Percentiles rank a stretch among this genome's conserved stretches.
Evolutionary conservation across 2,888 invertebrate genomes (phyloP).

Genomic region (Drosophila suboccidentalis): DNA sequence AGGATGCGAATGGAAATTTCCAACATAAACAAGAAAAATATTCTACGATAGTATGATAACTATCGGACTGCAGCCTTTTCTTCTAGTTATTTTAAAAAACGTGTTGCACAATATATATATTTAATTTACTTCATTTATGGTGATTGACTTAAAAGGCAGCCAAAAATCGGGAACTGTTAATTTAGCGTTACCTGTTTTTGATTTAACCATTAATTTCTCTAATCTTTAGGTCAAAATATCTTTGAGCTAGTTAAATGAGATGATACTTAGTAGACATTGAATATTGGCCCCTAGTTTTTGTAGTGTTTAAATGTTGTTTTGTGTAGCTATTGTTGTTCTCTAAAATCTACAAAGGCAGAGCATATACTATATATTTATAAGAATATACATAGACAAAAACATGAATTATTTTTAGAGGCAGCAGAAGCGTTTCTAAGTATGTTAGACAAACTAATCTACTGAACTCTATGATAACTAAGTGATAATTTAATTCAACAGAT

Average conservation of each 20-base stretch:
- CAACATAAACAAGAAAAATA: too few relatives aligned
- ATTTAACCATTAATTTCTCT: neutral
- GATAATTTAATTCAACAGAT: constrained; percentile 8
- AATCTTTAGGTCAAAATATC: neutral
- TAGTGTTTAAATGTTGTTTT: constrained; percentile 20
- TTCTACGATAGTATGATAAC: too few relatives aligned
- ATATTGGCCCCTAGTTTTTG: neutral
- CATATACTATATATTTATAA: constrained; percentile 15
- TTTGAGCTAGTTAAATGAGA: neutral
- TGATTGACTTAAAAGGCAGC: too few relatives aligned
- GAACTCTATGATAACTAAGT: constrained; percentile 39
- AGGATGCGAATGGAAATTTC: too few relatives aligned
- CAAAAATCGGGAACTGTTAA: too few relatives aligned
- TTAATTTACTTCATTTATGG: too few relatives aligned
- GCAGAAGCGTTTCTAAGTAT: constrained; percentile 57
- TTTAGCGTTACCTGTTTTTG: too few relatives aligned
- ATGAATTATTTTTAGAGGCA: constrained; percentile 34
- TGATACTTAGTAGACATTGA: neutral
- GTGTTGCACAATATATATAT: too few relatives aligned
- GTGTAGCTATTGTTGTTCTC: constrained; percentile 30
- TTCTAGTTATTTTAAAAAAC: too few relatives aligned
- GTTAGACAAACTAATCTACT: constrained; percentile 54
- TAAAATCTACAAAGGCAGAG: constrained; percentile 20
- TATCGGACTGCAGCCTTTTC: too few relatives aligned
- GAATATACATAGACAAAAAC: constrained; percentile 6